phyloP scores from a whole-genome alignment of 2,888 invertebrate genomes.

The Watsonalla cultraria region DNA sequence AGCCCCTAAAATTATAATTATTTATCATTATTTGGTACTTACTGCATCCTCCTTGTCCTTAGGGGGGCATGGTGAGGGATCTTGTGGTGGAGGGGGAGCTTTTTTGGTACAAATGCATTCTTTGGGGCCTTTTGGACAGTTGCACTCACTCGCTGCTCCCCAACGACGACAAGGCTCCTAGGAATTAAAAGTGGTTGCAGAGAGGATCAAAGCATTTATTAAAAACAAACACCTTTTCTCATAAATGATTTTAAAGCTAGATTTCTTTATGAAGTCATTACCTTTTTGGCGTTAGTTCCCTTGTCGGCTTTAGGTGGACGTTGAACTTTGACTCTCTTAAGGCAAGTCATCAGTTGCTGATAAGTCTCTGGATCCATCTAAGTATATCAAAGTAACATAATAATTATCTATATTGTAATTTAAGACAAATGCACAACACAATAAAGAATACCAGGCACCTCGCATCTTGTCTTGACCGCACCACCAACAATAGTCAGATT shows the following conservation, averaged over 20 bases:
- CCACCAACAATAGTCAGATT: conserved; percentile 66
- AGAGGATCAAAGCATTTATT: background rate
- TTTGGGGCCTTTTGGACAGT: conserved; percentile 60
- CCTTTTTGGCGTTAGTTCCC: conserved; percentile 50
- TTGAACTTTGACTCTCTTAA: conserved; percentile 40
- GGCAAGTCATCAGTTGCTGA: conserved; percentile 57
- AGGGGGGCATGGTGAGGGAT: conserved; percentile 35
- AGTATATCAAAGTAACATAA: conserved; percentile 5
- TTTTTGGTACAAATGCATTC: conserved; percentile 45
- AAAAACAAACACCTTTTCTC: background rate
- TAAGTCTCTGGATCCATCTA: conserved; percentile 63
- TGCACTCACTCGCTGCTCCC: conserved; percentile 51
- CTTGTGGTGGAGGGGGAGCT: conserved; percentile 34
- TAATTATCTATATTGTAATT: background rate
- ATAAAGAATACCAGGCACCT: conserved; percentile 34
- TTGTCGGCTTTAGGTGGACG: conserved; percentile 43
- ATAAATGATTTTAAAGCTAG: background rate
- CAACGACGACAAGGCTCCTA: conserved; percentile 57
- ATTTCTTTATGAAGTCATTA: conserved; percentile 16
- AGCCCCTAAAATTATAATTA: background rate
- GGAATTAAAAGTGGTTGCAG: conserved; percentile 1
- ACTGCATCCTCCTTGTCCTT: conserved; percentile 33
- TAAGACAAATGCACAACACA: background rate
- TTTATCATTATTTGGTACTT: conserved; percentile 7
- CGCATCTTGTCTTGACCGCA: conserved; percentile 69